phyloP scores from a whole-genome alignment of 2,797 vertebrate genomes.

The Oryzias sinensis region DNA sequence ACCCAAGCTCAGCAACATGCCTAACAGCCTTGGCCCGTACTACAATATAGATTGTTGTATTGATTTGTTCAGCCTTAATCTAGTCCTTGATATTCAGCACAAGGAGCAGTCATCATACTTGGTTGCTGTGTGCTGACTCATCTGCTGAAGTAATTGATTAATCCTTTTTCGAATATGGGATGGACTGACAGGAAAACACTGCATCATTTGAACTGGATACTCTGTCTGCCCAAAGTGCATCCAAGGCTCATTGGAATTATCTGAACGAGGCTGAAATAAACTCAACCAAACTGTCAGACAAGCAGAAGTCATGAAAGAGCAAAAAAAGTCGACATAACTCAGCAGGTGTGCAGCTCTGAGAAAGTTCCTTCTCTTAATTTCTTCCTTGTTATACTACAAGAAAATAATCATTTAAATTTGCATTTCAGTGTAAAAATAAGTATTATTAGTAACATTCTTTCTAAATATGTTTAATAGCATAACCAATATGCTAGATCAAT shows the following conservation, averaged over 20 bases:
- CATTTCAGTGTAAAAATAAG: no score
- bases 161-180: constrained; percentile 33
- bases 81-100: constrained; percentile 76
- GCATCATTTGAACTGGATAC: constrained; percentile 28
- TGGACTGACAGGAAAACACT: constrained; percentile 35
- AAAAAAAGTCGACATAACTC: neutral
- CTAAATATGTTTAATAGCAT: no score
- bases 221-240: constrained; percentile 19
- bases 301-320: neutral
- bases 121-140: constrained; percentile 64
- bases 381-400: no score
- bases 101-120: constrained; percentile 66
- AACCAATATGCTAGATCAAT: no score
- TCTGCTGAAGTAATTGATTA: constrained; percentile 53
- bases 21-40: constrained; percentile 51
- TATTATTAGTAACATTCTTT: no score
- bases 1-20: constrained; percentile 43
- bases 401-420: no score
- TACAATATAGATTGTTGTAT: constrained; percentile 65
- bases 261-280: constrained; percentile 6
- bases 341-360: no score
- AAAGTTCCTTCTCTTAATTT: no score
- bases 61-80: constrained; percentile 73
- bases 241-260: constrained; percentile 28
- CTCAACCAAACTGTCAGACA: neutral